A percentile compares a stretch with the other conserved stretches of the same genome.
Conservation (phyloP, 2,888 invertebrate genomes). For the Conus canariensis region DNA sequence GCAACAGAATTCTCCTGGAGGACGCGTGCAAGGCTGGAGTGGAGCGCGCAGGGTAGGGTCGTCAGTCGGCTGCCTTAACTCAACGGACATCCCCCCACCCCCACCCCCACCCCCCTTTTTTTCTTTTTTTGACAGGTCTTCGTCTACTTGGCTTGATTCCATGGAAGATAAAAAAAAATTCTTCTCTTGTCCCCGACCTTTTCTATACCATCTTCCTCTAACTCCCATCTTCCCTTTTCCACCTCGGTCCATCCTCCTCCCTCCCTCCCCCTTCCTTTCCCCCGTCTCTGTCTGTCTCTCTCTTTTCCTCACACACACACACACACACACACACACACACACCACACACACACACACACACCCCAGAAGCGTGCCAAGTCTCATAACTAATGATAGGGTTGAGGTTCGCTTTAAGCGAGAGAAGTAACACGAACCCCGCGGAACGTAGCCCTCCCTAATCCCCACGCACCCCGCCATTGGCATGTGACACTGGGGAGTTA, state of each 20-base stretch:
- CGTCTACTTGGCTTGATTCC: no score
- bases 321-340: no score
- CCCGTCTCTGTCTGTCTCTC: neutral
- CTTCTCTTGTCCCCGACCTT: neutral
- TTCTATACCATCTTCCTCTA: neutral
- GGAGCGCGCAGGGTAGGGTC: no score
- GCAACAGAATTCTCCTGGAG: no score
- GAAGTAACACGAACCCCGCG: slow-evolving; percentile 18
- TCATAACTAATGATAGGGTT: slow-evolving; percentile 32
- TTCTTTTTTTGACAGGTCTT: no score
- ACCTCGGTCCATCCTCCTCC: no score
- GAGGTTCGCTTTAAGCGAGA: neutral
- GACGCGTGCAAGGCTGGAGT: no score
- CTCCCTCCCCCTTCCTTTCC: no score
- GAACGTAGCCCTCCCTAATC: neutral
- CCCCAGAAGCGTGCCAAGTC: slow-evolving; percentile 15
- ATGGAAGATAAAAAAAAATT: no score
- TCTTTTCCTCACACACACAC: neutral
- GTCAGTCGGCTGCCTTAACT: no score
- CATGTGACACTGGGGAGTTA: slow-evolving; percentile 8
- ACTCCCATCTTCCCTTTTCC: no score
- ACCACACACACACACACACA: no score
- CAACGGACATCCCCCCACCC: neutral
- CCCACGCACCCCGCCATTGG: neutral
- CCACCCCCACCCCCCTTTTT: neutral